A percentile compares a stretch with the other conserved stretches of the same genome.
Evolutionary conservation across 2,113 vertebrate species (phyloP).

Genomic region (Spilogale gracilis): DNA sequence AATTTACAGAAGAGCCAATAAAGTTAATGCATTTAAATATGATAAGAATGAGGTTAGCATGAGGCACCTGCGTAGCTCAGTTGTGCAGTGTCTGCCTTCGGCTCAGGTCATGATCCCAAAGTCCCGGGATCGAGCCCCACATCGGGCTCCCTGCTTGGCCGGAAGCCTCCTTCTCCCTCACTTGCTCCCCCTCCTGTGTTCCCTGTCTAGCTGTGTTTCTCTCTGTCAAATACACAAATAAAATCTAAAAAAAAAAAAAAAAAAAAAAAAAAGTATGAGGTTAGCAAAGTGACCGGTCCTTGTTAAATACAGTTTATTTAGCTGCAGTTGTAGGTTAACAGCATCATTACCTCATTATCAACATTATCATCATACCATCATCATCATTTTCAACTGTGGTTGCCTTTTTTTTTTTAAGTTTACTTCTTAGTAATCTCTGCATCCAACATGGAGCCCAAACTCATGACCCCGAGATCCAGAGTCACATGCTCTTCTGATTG

Average conservation of each 20-base stretch:
- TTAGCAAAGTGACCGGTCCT: not conserved
- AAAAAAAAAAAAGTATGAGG: slow-evolving; percentile 17
- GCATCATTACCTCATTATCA: not conserved
- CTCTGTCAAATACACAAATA: too few relatives aligned
- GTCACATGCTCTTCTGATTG: not conserved
- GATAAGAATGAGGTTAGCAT: not conserved
- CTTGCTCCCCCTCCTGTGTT: too few relatives aligned
- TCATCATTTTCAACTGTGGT: not conserved
- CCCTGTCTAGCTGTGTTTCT: too few relatives aligned
- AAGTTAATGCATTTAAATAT: not conserved
- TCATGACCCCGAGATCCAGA: not conserved
- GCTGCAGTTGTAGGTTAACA: not conserved
- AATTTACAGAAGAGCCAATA: not conserved
- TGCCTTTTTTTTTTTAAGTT: not conserved
- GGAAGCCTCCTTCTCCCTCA: too few relatives aligned
- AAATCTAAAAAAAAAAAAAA: too few relatives aligned
- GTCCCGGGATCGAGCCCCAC: too few relatives aligned
- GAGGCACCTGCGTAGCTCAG: too few relatives aligned
- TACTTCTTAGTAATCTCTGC: not conserved
- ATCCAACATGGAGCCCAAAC: not conserved
- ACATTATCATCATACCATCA: not conserved
- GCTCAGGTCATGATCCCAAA: too few relatives aligned
- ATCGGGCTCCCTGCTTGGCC: too few relatives aligned
- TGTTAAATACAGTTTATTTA: not conserved
- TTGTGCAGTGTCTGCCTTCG: too few relatives aligned